phyloP scores from a whole-genome alignment of 2,113 vertebrate genomes.

The Ardeotis arabs region DNA sequence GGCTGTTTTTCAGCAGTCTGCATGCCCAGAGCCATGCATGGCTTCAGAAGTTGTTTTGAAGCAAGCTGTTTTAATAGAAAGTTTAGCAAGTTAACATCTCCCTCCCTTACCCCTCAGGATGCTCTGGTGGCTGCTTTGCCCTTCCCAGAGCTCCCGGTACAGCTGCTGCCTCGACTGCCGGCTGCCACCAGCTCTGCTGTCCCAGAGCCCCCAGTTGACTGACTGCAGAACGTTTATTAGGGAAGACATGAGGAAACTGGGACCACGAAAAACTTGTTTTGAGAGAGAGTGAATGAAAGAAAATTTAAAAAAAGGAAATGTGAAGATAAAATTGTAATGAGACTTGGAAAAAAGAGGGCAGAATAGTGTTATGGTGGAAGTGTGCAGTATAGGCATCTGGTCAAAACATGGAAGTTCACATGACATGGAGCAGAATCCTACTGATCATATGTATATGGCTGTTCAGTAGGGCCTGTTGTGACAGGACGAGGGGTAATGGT shows the following conservation, averaged over 20 bases:
- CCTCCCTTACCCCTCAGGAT: neutral
- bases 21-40: neutral
- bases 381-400: neutral
- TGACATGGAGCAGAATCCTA: neutral
- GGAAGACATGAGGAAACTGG: neutral
- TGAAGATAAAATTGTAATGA: neutral
- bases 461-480: too few species aligned
- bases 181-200: neutral
- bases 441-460: neutral
- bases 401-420: fast-evolving
- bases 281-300: neutral
- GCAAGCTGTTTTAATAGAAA: neutral
- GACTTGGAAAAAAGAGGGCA: neutral
- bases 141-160: too few species aligned
- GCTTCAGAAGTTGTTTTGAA: neutral
- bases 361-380: neutral
- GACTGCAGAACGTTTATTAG: neutral
- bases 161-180: neutral
- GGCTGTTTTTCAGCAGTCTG: neutral
- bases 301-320: neutral
- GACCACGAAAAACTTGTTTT: neutral
- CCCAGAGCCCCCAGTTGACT: fast-evolving
- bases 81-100: fast-evolving
- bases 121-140: neutral
- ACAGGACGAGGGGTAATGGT: too few species aligned